Evolutionary conservation across 2,113 vertebrate species (phyloP).

Genomic region (Ranitomeya variabilis): DNA sequence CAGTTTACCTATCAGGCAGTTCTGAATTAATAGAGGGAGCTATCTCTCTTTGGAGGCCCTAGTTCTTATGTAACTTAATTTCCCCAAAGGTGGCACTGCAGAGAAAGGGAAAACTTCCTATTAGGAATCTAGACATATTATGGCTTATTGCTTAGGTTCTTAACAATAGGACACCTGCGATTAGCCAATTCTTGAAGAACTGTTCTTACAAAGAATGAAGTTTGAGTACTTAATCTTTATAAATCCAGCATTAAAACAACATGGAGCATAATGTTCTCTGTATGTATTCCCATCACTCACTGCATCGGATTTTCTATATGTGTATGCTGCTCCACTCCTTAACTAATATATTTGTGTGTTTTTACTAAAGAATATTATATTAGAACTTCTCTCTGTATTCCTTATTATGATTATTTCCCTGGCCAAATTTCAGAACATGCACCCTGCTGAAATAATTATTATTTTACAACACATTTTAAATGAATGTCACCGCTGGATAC

Average conservation of each 20-base stretch:
- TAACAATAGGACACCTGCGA: too few relatives aligned
- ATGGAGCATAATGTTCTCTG: neutral
- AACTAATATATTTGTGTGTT: neutral
- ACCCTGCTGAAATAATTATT: constrained; percentile 42
- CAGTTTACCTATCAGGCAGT: too few relatives aligned
- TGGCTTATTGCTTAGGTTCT: too few relatives aligned
- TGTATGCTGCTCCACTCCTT: neutral
- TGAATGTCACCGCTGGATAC: constrained; percentile 14
- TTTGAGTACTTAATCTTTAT: neutral
- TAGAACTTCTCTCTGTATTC: neutral
- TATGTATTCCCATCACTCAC: neutral
- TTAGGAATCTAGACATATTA: too few relatives aligned
- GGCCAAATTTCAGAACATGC: neutral
- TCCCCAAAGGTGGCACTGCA: too few relatives aligned
- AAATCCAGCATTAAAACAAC: neutral
- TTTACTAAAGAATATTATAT: neutral
- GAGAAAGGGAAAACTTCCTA: too few relatives aligned
- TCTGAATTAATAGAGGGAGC: too few relatives aligned
- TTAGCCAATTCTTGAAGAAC: too few relatives aligned
- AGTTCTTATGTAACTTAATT: too few relatives aligned
- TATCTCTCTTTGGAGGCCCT: too few relatives aligned
- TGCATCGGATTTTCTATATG: neutral
- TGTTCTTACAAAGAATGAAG: too few relatives aligned
- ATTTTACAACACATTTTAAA: constrained; percentile 24
- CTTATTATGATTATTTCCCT: constrained; percentile 19